These are phyloP conservation scores for Mormyrus proboscirostris DNA, from an alignment of 2,797 vertebrate species.

Conservation along the genomic window DNA sequence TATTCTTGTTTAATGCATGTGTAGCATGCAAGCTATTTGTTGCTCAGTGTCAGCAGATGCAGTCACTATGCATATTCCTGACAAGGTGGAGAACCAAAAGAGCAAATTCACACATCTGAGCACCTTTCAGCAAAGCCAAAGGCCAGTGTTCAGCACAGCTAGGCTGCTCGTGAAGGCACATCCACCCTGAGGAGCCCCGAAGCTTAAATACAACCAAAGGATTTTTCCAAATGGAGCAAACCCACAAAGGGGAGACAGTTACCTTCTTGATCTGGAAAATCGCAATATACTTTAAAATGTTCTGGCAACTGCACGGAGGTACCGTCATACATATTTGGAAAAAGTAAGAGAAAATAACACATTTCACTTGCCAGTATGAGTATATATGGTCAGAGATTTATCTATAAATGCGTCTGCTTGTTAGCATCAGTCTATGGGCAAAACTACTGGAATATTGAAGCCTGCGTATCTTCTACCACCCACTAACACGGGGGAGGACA, in stretches of 20 bases:
- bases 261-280: background rate
- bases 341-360: background rate
- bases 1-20: background rate
- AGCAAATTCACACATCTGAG: background rate
- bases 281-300: background rate
- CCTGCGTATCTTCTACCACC: slow-evolving; percentile 7
- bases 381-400: background rate
- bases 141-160: background rate
- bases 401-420: background rate
- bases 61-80: background rate
- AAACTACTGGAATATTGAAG: slow-evolving; percentile 6
- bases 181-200: background rate
- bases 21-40: background rate
- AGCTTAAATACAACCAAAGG: background rate
- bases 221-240: background rate
- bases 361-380: background rate
- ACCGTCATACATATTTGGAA: background rate
- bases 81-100: background rate
- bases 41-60: background rate
- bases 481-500: slow-evolving; percentile 19
- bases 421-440: background rate
- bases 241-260: background rate
- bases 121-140: background rate
- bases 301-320: background rate
- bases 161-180: no score